phyloP scores from a whole-genome alignment of 2,113 vertebrate species.

The Pluvialis apricaria region DNA sequence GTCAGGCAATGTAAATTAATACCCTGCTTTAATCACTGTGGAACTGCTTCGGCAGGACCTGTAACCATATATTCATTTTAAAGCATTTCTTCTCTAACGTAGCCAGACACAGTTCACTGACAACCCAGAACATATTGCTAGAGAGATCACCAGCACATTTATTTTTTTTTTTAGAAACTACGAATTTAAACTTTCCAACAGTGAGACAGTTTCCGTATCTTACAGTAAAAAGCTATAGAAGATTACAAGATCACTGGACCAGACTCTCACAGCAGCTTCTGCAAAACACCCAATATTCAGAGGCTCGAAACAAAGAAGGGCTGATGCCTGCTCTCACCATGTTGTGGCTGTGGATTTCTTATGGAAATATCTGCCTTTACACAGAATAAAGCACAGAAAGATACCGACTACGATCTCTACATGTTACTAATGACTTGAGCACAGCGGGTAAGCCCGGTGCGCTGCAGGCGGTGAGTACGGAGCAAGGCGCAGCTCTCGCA shows the following conservation, averaged over 20 bases:
- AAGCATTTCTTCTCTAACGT: background rate
- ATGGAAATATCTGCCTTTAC: background rate
- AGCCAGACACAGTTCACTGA: background rate
- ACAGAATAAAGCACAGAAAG: background rate
- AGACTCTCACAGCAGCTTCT: background rate
- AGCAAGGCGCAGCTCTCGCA: background rate
- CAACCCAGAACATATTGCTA: background rate
- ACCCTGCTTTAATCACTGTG: slow-evolving; percentile 41
- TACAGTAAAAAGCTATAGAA: background rate
- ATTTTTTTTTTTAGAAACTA: background rate
- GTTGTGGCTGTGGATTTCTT: background rate
- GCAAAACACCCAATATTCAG: background rate
- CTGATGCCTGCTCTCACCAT: background rate
- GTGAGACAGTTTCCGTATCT: background rate
- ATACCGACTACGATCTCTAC: accelerated
- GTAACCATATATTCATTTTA: background rate
- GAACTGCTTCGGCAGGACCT: slow-evolving; percentile 55
- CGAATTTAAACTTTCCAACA: background rate
- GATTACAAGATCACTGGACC: background rate
- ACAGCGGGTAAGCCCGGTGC: accelerated
- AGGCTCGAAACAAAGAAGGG: background rate
- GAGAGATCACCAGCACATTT: background rate
- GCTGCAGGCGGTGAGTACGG: accelerated
- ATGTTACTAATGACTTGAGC: background rate
- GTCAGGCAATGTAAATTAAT: slow-evolving; percentile 38